Percentiles rank a stretch among this genome's conserved stretches.
Conservation (phyloP, 2,113 vertebrate genomes). For the Eupsittula cactorum region DNA sequence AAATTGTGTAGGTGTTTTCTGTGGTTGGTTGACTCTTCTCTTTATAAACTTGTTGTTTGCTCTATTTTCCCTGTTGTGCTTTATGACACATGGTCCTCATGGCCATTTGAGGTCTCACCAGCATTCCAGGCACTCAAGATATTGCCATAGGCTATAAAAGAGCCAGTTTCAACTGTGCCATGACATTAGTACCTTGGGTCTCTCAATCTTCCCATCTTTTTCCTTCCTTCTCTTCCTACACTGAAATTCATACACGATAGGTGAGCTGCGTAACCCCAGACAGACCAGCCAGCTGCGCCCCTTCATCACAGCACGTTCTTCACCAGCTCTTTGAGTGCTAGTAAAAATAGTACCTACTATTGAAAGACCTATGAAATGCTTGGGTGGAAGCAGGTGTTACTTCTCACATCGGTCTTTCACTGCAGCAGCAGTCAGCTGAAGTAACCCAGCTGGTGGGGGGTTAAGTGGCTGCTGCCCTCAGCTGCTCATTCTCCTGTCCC, state of each 20-base stretch:
- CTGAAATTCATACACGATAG: background rate
- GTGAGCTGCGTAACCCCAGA: background rate
- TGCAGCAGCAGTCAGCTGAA: background rate
- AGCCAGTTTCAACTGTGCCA: background rate
- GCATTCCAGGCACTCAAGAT: background rate
- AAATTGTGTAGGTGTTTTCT: background rate
- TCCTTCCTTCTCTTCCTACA: background rate
- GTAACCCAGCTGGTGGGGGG: background rate
- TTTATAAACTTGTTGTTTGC: background rate
- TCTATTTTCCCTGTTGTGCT: background rate
- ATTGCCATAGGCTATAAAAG: accelerated
- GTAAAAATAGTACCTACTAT: background rate
- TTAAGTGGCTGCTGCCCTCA: background rate
- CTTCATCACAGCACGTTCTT: background rate
- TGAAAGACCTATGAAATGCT: background rate
- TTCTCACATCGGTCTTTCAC: background rate
- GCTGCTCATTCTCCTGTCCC: background rate
- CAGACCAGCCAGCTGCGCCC: background rate
- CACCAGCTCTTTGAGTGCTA: background rate
- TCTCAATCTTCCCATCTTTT: background rate
- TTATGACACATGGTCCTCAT: background rate
- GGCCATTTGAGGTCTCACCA: background rate
- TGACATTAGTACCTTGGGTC: background rate
- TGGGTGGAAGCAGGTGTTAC: background rate
- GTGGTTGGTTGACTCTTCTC: background rate